Evolutionary conservation across 2,888 invertebrate genomes (phyloP).

Genomic region (Lordiphosa fenestrarum): DNA sequence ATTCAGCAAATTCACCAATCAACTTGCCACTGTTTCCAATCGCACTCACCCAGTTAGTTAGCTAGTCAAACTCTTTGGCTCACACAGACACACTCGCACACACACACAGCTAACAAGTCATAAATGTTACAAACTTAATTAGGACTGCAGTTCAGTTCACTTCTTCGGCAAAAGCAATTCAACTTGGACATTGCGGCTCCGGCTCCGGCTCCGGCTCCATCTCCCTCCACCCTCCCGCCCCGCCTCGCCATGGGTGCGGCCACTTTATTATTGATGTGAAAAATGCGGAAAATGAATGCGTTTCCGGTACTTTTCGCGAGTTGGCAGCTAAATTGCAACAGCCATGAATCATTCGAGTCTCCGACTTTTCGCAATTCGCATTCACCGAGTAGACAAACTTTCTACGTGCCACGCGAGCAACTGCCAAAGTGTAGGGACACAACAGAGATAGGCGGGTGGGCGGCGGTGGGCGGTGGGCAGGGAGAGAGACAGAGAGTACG

Average conservation of each 20-base stretch:
- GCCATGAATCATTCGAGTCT: constrained; percentile 60
- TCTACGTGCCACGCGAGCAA: constrained; percentile 59
- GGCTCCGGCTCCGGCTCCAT: constrained; percentile 1
- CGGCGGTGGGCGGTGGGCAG: no score
- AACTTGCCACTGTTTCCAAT: not conserved
- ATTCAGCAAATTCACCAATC: constrained; percentile 2
- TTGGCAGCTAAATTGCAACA: constrained; percentile 70
- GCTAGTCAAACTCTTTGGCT: constrained; percentile 45
- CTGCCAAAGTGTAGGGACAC: constrained; percentile 23
- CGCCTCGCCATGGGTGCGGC: constrained; percentile 5
- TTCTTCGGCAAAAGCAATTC: constrained; percentile 24
- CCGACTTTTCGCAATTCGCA: constrained; percentile 36
- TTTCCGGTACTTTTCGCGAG: constrained; percentile 71
- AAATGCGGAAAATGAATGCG: constrained; percentile 71
- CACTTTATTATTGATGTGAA: constrained; percentile 71
- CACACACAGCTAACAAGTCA: constrained; percentile 53
- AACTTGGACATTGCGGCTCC: constrained; percentile 23
- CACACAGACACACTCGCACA: constrained; percentile 1
- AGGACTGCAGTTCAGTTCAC: constrained; percentile 39
- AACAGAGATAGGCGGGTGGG: not conserved
- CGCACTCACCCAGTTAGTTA: constrained; percentile 20
- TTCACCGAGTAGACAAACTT: constrained; percentile 61
- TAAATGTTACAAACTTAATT: constrained; percentile 71
- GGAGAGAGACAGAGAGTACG: not conserved
- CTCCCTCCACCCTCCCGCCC: no score